Conservation (phyloP, 2,888 invertebrate genomes). For the Brenthis daphne region DNA sequence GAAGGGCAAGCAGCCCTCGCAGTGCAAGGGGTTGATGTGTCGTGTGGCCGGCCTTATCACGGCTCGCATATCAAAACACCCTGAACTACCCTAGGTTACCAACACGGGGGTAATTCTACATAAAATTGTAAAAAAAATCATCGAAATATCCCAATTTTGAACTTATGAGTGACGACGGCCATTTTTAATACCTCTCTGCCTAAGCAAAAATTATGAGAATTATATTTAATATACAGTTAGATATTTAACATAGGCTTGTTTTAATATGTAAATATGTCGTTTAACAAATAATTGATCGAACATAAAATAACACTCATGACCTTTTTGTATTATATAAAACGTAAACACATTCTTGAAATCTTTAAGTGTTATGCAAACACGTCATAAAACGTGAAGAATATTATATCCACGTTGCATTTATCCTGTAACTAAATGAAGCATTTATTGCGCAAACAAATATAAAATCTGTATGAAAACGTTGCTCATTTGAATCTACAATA, state of each 20-base stretch:
- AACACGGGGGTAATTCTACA: slow-evolving; percentile 29
- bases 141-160: background rate
- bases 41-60: slow-evolving; percentile 76
- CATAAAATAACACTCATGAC: too few species aligned
- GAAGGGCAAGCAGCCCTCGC: slow-evolving; percentile 74
- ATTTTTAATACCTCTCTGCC: too few species aligned
- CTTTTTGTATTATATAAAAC: too few species aligned
- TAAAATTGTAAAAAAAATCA: slow-evolving; percentile 13
- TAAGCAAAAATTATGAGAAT: too few species aligned
- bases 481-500: slow-evolving; percentile 74
- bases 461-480: slow-evolving; percentile 57
- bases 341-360: too few species aligned
- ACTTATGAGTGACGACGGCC: too few species aligned
- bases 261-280: too few species aligned
- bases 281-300: too few species aligned
- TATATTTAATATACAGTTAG: too few species aligned
- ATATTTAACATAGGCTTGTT: too few species aligned
- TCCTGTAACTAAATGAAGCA: slow-evolving; percentile 39
- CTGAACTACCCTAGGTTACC: slow-evolving; percentile 58
- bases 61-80: slow-evolving; percentile 74
- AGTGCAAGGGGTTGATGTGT: slow-evolving; percentile 77
- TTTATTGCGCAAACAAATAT: slow-evolving; percentile 71
- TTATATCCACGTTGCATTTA: background rate
- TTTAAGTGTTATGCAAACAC: too few species aligned
- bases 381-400: background rate